Evolutionary conservation across 2,113 vertebrate genomes (phyloP).

Genomic region (Cebidichthys violaceus): DNA sequence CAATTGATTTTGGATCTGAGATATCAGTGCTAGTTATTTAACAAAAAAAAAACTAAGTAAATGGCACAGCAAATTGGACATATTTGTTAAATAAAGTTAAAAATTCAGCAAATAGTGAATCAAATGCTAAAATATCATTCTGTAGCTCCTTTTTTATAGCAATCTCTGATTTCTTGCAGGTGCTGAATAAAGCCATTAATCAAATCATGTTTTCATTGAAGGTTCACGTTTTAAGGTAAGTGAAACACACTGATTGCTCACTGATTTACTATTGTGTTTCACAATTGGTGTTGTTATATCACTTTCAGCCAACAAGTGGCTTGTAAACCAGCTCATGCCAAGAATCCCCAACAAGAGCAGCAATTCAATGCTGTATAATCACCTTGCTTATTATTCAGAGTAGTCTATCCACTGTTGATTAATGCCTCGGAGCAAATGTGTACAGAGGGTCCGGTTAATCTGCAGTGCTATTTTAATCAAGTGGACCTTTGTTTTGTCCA

Average conservation of each 20-base stretch:
- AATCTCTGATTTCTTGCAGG: slow-evolving; percentile 38
- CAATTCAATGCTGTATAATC: slow-evolving; percentile 70
- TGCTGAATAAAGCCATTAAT: slow-evolving; percentile 67
- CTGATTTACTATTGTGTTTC: slow-evolving; percentile 77
- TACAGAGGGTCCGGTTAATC: slow-evolving; percentile 63
- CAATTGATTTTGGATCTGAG: background rate
- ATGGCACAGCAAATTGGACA: slow-evolving; percentile 1
- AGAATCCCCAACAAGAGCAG: slow-evolving; percentile 51
- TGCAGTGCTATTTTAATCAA: slow-evolving; percentile 68
- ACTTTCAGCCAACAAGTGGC: slow-evolving; percentile 68
- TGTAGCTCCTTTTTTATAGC: background rate
- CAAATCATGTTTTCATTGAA: slow-evolving; percentile 56
- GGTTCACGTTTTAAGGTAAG: slow-evolving; percentile 51
- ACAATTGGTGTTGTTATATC: slow-evolving; percentile 70
- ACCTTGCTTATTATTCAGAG: slow-evolving; percentile 73
- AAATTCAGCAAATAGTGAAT: slow-evolving; percentile 8
- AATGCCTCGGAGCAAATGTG: slow-evolving; percentile 73
- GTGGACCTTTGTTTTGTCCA: slow-evolving; percentile 66
- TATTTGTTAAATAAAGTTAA: slow-evolving; percentile 18
- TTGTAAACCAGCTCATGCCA: slow-evolving; percentile 64
- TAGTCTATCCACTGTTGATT: slow-evolving; percentile 72
- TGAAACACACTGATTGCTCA: slow-evolving; percentile 68
- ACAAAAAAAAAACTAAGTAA: background rate
- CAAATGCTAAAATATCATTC: background rate
- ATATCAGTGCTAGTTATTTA: background rate